phyloP scores from a whole-genome alignment of 2,113 vertebrate genomes.

The Vidua macroura region DNA sequence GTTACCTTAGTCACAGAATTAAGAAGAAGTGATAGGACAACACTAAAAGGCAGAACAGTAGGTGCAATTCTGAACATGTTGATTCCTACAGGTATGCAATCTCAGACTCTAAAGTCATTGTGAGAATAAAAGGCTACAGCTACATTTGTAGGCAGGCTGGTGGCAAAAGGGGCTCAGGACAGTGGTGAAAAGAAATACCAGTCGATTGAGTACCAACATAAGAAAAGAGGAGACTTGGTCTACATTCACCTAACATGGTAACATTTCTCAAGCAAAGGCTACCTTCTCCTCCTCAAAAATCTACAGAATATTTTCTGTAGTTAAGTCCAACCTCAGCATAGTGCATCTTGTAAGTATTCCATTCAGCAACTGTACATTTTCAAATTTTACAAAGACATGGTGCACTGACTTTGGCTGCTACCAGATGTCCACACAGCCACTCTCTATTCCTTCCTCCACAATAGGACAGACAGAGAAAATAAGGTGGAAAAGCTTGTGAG shows the following conservation, averaged over 20 bases:
- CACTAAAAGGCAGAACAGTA: neutral
- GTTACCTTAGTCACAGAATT: neutral
- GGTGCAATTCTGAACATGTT: neutral
- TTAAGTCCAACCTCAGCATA: neutral
- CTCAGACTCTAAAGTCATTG: neutral
- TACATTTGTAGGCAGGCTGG: neutral
- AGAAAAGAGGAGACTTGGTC: neutral
- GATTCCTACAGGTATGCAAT: neutral
- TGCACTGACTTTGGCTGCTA: neutral
- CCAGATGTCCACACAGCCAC: neutral
- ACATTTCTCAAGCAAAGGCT: neutral
- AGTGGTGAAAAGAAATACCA: neutral
- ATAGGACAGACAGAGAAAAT: neutral
- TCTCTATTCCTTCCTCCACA: neutral
- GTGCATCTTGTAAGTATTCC: neutral
- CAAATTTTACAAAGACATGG: neutral
- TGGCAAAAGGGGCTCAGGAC: fast-evolving
- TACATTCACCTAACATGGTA: neutral
- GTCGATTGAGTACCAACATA: neutral
- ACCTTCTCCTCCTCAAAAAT: neutral
- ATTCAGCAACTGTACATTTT: neutral
- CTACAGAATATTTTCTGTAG: neutral
- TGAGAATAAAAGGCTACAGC: neutral
- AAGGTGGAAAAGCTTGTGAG: neutral
- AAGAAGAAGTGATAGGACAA: neutral